phyloP scores from a whole-genome alignment of 1,140 invertebrate species.

The Amyelois transitella region DNA sequence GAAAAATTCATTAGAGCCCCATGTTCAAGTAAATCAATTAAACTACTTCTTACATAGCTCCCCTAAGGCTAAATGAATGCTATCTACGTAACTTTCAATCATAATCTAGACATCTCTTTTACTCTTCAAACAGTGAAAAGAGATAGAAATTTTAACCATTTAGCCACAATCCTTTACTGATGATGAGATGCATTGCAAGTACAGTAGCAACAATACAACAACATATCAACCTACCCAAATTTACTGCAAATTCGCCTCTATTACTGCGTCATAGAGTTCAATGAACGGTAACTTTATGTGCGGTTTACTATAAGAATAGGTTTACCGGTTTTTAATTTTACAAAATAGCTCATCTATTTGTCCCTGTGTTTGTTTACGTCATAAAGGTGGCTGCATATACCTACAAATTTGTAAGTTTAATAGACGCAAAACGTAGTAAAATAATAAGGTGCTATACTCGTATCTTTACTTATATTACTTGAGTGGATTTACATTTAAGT shows the following conservation, averaged over 20 bases:
- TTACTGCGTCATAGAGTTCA: too few species aligned
- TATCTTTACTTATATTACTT: too few species aligned
- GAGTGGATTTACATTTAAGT: too few species aligned
- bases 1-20: neutral
- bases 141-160: neutral
- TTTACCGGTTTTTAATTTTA: conserved; percentile 37
- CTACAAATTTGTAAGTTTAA: too few species aligned
- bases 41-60: conserved; percentile 13
- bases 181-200: conserved; percentile 22
- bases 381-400: neutral
- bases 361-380: conserved; percentile 27
- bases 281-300: too few species aligned
- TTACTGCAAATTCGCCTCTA: too few species aligned
- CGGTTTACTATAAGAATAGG: too few species aligned
- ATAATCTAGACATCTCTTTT: neutral
- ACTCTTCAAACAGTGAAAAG: neutral
- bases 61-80: conserved; percentile 18
- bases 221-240: too few species aligned
- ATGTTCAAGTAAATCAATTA: conserved; percentile 22
- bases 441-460: too few species aligned
- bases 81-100: conserved; percentile 20
- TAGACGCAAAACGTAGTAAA: too few species aligned
- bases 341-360: conserved; percentile 21
- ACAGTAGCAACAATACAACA: too few species aligned
- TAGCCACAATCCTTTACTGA: conserved; percentile 28